A percentile compares a stretch with the other conserved stretches of the same genome.
phyloP scores from a whole-genome alignment of 2,113 vertebrate species.

The Chrysemys picta region DNA sequence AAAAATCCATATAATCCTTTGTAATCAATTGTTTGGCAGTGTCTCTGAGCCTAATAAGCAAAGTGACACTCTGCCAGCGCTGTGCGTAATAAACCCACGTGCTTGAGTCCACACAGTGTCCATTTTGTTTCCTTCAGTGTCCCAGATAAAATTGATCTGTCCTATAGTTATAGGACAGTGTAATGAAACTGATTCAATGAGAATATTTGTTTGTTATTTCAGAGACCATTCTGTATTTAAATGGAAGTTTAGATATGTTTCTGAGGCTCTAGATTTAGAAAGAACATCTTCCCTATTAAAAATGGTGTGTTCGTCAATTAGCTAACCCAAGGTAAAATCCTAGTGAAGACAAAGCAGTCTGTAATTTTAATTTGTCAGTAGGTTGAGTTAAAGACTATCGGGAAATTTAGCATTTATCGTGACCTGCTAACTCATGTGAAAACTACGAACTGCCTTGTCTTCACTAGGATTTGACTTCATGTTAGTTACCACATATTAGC shows the following conservation, averaged over 20 bases:
- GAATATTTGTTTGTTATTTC: not conserved
- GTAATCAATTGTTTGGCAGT: too few species aligned
- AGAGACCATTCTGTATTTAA: not conserved
- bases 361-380: fast-evolving
- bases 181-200: not conserved
- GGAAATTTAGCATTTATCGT: fast-evolving
- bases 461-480: not conserved
- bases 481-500: not conserved
- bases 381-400: fast-evolving
- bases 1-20: too few species aligned
- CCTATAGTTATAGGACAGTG: fast-evolving
- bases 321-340: not conserved
- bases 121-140: too few species aligned
- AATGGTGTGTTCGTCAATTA: fast-evolving
- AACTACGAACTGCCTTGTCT: not conserved
- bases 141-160: not conserved
- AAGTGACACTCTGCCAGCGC: too few species aligned
- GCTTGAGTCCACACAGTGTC: too few species aligned
- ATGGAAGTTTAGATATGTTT: not conserved
- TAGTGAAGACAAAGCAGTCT: not conserved
- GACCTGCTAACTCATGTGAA: not conserved
- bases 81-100: too few species aligned
- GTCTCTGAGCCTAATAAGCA: too few species aligned
- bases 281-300: not conserved
- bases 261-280: fast-evolving